A percentile compares a stretch with the other conserved stretches of the same genome.
Conservation (phyloP, 2,113 vertebrate species). For the rabbit (Oryctolagus cuniculus) region mOryCun1.1 NC_091452.1:12486001-12486500, state of each 20-base stretch:
- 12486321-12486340: not conserved
- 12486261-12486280: not conserved
- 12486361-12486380: not conserved
- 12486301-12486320: not conserved
- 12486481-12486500: constrained; percentile 92
- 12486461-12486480: constrained; percentile 94
- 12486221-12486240: constrained; percentile 10
- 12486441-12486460: constrained; percentile 95
- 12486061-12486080: not conserved
- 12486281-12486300: not conserved
- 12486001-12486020: not conserved
- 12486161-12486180: not conserved
- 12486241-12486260: not conserved
- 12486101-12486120: constrained; percentile 28
- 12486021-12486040: accelerated
- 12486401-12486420: constrained; percentile 95
- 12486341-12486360: not conserved
- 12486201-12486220: not conserved
- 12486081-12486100: not conserved
- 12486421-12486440: constrained; percentile 96
- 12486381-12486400: constrained; percentile 96
- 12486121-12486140: constrained; percentile 16
- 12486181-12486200: constrained; percentile 13
- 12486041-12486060: not conserved
- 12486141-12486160: not conserved